Evolutionary conservation across 2,113 vertebrate genomes (phyloP).

Genomic region (Plecotus auritus): DNA sequence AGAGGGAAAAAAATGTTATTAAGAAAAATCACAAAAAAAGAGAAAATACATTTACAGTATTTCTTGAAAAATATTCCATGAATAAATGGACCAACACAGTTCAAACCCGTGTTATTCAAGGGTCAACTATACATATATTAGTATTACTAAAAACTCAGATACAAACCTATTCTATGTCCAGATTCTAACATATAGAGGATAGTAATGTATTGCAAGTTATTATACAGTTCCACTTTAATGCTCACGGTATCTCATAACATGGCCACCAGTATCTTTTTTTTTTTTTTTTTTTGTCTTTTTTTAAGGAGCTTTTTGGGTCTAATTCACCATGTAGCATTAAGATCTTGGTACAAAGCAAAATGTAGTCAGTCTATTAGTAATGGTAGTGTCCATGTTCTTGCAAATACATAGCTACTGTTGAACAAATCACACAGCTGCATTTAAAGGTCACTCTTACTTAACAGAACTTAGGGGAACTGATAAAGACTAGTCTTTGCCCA

Average conservation of each 20-base stretch:
- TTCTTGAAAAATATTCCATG: not conserved
- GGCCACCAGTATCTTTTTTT: not conserved
- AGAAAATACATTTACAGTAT: not conserved
- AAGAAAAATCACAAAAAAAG: not conserved
- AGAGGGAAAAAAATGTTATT: not conserved
- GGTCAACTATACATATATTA: not conserved
- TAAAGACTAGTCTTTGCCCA: conserved; percentile 73
- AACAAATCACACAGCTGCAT: conserved; percentile 61
- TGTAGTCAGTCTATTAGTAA: not conserved
- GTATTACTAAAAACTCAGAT: not conserved
- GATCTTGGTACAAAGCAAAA: not conserved
- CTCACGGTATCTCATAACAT: not conserved
- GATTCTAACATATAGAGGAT: not conserved
- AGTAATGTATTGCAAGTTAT: not conserved
- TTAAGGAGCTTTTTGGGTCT: not conserved
- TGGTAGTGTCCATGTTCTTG: conserved; percentile 37
- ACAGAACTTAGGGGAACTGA: conserved; percentile 70
- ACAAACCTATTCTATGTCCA: not conserved
- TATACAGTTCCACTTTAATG: not conserved
- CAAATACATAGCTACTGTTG: conserved; percentile 65
- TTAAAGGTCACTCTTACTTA: conserved; percentile 73
- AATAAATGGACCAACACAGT: not conserved
- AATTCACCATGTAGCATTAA: not conserved
- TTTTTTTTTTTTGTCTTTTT: not conserved
- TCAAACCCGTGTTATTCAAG: not conserved